Percentiles rank a stretch among this genome's conserved stretches.
phyloP scores from a whole-genome alignment of 2,113 vertebrate species.

The Nycticebus coucang region DNA sequence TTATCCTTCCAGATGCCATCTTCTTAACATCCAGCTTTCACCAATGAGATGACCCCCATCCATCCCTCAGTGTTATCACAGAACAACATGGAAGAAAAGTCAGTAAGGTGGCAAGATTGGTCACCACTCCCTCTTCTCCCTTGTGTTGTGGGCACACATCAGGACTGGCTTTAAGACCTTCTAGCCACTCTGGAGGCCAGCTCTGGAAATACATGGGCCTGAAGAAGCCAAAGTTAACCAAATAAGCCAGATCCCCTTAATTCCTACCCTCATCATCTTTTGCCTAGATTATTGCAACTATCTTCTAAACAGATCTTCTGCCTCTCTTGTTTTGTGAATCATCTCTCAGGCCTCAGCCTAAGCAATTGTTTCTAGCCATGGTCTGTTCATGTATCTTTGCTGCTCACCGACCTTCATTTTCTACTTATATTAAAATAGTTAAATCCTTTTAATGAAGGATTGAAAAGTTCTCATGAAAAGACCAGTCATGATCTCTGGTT shows the following conservation, averaged over 20 bases:
- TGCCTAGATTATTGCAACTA: background rate
- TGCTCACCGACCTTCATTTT: background rate
- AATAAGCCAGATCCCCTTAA: background rate
- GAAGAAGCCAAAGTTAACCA: background rate
- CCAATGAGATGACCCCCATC: background rate
- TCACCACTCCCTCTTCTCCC: background rate
- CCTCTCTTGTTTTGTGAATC: background rate
- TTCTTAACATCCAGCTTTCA: background rate
- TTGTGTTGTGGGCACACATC: background rate
- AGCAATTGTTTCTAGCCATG: background rate
- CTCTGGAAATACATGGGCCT: background rate
- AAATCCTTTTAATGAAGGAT: background rate
- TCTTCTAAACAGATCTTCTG: background rate
- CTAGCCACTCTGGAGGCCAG: background rate
- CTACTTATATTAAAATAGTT: background rate
- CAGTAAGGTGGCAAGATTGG: background rate
- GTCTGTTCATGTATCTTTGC: background rate
- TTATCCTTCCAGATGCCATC: background rate
- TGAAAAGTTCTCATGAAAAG: background rate
- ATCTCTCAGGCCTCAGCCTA: background rate
- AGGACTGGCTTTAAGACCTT: background rate
- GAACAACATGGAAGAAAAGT: slow-evolving; percentile 6
- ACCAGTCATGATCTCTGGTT: background rate
- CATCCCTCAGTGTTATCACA: background rate
- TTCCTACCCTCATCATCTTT: background rate